These are phyloP conservation scores for Ceyx cyanopectus DNA, from an alignment of 2,113 vertebrate species.

Conservation along the genomic window DNA sequence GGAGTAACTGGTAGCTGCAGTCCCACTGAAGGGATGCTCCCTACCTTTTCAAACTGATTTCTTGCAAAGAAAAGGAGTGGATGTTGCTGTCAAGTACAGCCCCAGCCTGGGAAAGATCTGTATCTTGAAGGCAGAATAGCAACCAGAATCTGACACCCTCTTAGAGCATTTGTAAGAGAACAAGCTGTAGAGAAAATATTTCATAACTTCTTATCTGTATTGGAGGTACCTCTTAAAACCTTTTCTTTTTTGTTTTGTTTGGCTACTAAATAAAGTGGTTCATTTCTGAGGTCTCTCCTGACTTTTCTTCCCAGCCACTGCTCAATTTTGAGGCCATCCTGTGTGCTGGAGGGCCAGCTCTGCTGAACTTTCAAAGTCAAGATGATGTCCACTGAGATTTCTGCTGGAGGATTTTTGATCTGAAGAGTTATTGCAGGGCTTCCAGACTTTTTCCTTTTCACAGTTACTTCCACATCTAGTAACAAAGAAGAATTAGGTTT, in stretches of 20 bases:
- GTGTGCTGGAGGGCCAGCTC: slow-evolving; percentile 79
- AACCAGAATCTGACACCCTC: background rate
- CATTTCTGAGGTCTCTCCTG: background rate
- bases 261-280: slow-evolving; percentile 82
- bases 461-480: slow-evolving; percentile 60
- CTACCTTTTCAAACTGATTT: background rate
- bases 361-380: slow-evolving; percentile 75
- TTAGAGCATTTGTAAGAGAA: background rate
- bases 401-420: slow-evolving; percentile 38
- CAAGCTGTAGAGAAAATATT: background rate
- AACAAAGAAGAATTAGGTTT: background rate
- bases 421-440: slow-evolving; percentile 87
- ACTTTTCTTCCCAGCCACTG: slow-evolving; percentile 84
- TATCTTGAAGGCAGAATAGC: background rate
- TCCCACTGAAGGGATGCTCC: background rate
- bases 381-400: slow-evolving; percentile 87
- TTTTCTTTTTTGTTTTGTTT: slow-evolving; percentile 81
- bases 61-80: background rate
- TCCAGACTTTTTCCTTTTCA: slow-evolving; percentile 73
- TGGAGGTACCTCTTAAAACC: slow-evolving; percentile 64
- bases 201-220: background rate
- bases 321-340: slow-evolving; percentile 71
- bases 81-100: background rate
- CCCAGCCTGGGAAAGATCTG: background rate
- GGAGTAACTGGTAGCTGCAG: background rate